Percentiles rank a stretch among this genome's conserved stretches.
Conservation (phyloP, 37 sponge, comb jelly and placozoan genomes). For the Mnemiopsis leidyi region DNA sequence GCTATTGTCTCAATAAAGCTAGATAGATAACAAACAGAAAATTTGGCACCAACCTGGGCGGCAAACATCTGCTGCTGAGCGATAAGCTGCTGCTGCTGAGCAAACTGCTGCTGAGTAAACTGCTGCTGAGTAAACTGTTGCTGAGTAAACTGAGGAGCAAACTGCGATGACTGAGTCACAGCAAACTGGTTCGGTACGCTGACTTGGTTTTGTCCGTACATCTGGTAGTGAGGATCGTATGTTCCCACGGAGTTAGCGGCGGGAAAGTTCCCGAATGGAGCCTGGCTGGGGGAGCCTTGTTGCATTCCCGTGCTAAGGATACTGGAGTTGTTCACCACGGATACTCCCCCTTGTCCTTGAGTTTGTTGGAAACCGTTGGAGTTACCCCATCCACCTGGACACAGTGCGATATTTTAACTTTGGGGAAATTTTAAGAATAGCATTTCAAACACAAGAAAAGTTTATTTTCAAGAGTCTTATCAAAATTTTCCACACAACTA, state of each 20-base stretch:
- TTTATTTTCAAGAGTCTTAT: not conserved
- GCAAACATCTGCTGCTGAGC: not conserved
- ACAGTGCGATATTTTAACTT: no score
- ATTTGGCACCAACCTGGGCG: no score
- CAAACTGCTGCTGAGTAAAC: no score
- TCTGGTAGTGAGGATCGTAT: not conserved
- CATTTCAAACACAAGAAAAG: not conserved
- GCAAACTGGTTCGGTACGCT: not conserved
- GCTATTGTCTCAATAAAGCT: no score
- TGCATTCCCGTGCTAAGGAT: constrained; percentile 16
- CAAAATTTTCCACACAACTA: not conserved
- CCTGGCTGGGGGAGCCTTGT: constrained; percentile 11
- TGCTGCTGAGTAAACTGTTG: not conserved
- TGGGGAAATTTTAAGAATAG: not conserved
- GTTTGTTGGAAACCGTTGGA: not conserved
- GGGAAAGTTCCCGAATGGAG: constrained; percentile 5
- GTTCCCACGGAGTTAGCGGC: constrained; percentile 36
- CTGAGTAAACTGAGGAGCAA: not conserved
- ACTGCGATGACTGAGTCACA: not conserved
- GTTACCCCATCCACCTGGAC: constrained; percentile 1
- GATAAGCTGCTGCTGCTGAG: not conserved
- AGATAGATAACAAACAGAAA: no score
- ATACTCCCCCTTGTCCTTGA: constrained; percentile 29
- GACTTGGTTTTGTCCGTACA: not conserved
- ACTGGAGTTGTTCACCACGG: constrained; percentile 11